Evolutionary conservation across 2,888 invertebrate genomes (phyloP).

Genomic region (Monochamus alternatus): DNA sequence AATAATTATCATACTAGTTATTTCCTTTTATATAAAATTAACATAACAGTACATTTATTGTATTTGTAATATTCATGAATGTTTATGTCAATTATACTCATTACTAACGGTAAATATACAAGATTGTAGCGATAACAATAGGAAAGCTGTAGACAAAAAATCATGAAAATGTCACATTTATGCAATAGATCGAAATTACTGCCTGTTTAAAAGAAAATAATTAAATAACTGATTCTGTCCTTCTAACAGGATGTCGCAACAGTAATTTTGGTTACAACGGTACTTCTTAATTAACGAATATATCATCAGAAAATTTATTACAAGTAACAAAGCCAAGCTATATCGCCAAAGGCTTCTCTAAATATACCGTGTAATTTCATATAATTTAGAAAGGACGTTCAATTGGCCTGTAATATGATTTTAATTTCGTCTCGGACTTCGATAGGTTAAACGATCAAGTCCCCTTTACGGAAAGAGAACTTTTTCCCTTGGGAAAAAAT

Average conservation of each 20-base stretch:
- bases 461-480: neutral
- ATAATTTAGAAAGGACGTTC: neutral
- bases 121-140: no score
- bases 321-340: neutral
- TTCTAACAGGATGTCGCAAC: neutral
- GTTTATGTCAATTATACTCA: no score
- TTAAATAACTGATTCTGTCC: neutral
- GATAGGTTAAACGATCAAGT: neutral
- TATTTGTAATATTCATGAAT: no score
- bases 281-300: neutral
- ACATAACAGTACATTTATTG: no score
- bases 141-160: no score
- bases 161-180: neutral
- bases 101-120: no score
- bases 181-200: neutral
- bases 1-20: no score
- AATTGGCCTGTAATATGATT: neutral
- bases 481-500: neutral
- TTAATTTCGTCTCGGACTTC: neutral
- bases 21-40: no score
- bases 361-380: neutral
- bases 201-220: no score
- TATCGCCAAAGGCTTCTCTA: neutral
- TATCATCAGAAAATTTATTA: neutral
- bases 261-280: neutral